Conservation (phyloP, 92 coral and sea anemone genomes). For the Zoanthus solanderi region DNA sequence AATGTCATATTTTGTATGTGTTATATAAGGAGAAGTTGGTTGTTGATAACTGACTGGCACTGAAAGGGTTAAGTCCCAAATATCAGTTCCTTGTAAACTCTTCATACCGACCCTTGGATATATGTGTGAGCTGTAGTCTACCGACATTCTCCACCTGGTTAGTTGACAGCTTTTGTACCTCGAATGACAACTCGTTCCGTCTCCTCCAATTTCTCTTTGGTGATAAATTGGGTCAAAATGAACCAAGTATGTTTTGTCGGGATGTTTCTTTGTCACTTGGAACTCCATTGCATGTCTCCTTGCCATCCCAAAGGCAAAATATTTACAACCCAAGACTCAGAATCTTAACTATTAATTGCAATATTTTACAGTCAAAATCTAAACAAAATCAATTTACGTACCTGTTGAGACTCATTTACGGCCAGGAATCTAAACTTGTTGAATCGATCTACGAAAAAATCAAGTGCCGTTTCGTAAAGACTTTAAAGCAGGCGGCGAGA, state of each 20-base stretch:
- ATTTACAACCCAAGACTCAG: neutral
- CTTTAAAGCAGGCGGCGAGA: neutral
- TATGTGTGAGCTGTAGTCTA: neutral
- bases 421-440: conserved; percentile 1
- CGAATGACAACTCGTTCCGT: neutral
- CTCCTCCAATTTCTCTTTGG: neutral
- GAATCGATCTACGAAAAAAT: neutral
- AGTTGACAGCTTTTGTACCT: neutral
- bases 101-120: neutral
- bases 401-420: neutral
- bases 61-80: neutral
- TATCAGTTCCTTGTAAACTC: neutral
- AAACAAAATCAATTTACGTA: neutral
- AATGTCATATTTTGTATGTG: too few relatives aligned
- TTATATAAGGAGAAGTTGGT: too few relatives aligned
- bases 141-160: neutral
- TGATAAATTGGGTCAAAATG: too few relatives aligned
- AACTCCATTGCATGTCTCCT: neutral
- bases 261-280: neutral
- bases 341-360: neutral
- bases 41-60: too few relatives aligned
- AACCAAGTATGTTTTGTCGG: neutral
- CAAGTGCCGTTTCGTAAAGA: conserved; percentile 2
- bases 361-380: neutral
- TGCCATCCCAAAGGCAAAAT: neutral